Conservation (phyloP, 2,797 vertebrate genomes). For the Pseudotriccus pelzelni region DNA sequence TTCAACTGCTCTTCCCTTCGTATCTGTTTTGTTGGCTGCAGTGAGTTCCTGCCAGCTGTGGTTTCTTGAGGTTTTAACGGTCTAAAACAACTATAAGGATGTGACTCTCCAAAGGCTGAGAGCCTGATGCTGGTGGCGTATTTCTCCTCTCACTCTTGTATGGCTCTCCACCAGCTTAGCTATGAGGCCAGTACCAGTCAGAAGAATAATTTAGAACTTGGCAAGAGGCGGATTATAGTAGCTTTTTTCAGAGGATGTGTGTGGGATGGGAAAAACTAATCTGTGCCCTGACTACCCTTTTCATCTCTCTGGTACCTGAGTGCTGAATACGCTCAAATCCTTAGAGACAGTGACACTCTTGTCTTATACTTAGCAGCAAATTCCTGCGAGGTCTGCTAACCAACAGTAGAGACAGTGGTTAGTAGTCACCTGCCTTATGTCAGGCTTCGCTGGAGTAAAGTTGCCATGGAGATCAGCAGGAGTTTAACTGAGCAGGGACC, state of each 20-base stretch:
- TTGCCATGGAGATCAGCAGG: constrained; percentile 1
- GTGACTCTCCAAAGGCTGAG: not conserved
- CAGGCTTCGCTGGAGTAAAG: not conserved
- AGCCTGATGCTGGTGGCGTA: not conserved
- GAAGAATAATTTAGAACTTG: not conserved
- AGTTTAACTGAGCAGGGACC: not conserved
- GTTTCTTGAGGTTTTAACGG: not conserved
- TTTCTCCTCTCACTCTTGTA: not conserved
- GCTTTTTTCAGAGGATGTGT: not conserved
- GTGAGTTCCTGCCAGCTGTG: not conserved
- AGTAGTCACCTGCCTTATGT: not conserved
- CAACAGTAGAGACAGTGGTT: not conserved
- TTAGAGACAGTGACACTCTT: not conserved
- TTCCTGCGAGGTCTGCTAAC: not conserved
- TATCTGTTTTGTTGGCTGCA: not conserved
- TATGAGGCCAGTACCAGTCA: not conserved
- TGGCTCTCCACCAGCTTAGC: not conserved
- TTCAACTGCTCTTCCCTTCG: not conserved
- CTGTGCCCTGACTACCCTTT: not conserved
- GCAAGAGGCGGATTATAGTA: accelerated
- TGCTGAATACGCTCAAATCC: not conserved
- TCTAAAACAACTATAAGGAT: not conserved
- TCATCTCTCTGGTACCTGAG: not conserved
- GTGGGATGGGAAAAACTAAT: not conserved
- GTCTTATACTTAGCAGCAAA: not conserved